Evolutionary conservation across 2,888 invertebrate genomes (phyloP).

Genomic region (Drosophila neutralis): DNA sequence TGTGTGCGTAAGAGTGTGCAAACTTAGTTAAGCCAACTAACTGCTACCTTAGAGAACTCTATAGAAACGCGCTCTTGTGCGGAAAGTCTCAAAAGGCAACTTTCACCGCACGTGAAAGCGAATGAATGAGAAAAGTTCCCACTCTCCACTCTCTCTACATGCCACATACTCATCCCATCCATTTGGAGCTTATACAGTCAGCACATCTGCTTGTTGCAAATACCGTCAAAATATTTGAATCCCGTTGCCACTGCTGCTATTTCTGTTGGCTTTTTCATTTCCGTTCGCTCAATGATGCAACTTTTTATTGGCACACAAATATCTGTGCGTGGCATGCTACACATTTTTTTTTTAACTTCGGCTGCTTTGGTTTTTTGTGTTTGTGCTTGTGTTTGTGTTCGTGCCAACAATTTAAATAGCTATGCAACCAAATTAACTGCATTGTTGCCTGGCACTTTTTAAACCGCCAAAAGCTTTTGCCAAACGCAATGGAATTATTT

Average conservation of each 20-base stretch:
- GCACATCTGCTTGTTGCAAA: conserved; percentile 66
- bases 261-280: conserved; percentile 7
- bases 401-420: conserved; percentile 41
- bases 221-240: conserved; percentile 60
- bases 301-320: conserved; percentile 50
- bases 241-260: conserved; percentile 28
- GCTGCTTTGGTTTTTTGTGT: conserved; percentile 4
- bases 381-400: conserved; percentile 4
- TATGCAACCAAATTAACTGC: conserved; percentile 61
- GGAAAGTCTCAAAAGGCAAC: conserved; percentile 40
- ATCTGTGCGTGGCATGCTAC: conserved; percentile 5
- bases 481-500: conserved; percentile 37
- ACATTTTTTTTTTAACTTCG: conserved; percentile 1
- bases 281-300: conserved; percentile 38
- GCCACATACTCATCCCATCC: conserved; percentile 7
- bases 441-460: conserved; percentile 27
- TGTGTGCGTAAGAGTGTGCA: conserved; percentile 18
- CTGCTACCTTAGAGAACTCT: conserved; percentile 37
- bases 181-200: conserved; percentile 54
- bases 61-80: conserved; percentile 5
- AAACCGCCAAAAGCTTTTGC: conserved; percentile 20
- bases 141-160: background rate
- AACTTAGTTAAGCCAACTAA: conserved; percentile 70
- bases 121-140: conserved; percentile 29
- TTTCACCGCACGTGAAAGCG: conserved; percentile 40